A percentile compares a stretch with the other conserved stretches of the same genome.
These are phyloP conservation scores for Linepithema humile DNA, from an alignment of 1,140 invertebrate genomes.

Conservation along the genomic window DNA sequence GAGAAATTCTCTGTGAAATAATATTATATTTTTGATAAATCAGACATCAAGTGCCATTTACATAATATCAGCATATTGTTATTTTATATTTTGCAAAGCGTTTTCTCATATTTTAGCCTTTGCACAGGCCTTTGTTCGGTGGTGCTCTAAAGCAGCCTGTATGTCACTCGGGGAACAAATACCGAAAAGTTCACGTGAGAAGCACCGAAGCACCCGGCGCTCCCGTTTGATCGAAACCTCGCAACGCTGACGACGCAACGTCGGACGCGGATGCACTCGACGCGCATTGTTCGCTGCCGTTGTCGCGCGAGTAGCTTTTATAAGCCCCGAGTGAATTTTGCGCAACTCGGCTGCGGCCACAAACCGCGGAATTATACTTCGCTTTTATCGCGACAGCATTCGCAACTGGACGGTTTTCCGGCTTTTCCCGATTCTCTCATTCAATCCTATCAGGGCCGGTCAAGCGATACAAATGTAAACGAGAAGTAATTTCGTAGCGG, in stretches of 20 bases:
- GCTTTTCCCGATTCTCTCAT: not conserved
- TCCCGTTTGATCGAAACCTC: slow-evolving; percentile 40
- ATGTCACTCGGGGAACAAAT: slow-evolving; percentile 17
- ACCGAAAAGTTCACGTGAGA: slow-evolving; percentile 20
- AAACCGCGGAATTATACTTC: slow-evolving; percentile 54
- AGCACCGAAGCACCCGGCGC: slow-evolving; percentile 5
- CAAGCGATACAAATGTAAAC: not conserved
- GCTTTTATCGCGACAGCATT: slow-evolving; percentile 30
- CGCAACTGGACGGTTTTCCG: slow-evolving; percentile 20
- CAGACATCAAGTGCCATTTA: too few relatives aligned
- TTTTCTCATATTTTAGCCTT: slow-evolving; percentile 19
- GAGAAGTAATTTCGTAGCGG: slow-evolving; percentile 10
- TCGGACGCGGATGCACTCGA: slow-evolving; percentile 7
- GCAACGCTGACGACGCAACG: not conserved
- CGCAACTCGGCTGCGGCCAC: slow-evolving; percentile 9
- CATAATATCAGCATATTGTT: too few relatives aligned
- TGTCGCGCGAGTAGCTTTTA: slow-evolving; percentile 44
- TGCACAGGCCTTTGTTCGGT: not conserved
- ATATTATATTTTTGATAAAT: too few relatives aligned
- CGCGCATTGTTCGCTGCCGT: slow-evolving; percentile 27
- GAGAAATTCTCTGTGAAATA: too few relatives aligned
- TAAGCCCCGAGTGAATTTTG: slow-evolving; percentile 45
- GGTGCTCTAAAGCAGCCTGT: not conserved
- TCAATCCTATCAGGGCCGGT: not conserved
- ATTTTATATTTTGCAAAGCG: too few relatives aligned